Base-by-base conservation (phyloP, 2,113 vertebrate genomes). In the Thunnus maccoyii region DNA sequence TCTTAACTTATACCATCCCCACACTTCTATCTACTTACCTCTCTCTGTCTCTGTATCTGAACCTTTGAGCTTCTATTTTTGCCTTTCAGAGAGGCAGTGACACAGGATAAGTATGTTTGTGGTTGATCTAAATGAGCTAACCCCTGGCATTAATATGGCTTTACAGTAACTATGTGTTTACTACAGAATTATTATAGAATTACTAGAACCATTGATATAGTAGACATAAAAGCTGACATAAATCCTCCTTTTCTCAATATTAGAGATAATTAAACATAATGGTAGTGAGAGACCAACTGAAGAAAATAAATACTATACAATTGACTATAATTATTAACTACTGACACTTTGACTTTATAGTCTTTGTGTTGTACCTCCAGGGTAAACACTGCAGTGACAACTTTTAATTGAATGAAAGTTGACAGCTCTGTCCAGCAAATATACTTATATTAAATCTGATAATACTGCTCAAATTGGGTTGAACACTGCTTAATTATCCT, bases 381-480 rank as follows among this genome's bases (percentile, higher is more conserved):
- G 25, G 48, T 70, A 67, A 78, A 78, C 25, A 57, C 44, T 51
- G 36, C 55, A 63, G 30, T 50, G 64, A 71, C 54, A 50, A 44
- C 16, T 66, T 63, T 71, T 63, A 54, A 50, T 65, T 18, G 50
- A 72, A 76, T 72, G 3, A 30, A 76, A 67, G 17, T 32, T 62
- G 48, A 64, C 36, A 65, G 30, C 32, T 51, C 46, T 68, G 48
- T 72, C 65, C 56, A 60, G 10, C 46, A 50, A 30, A 70, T 66
- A 52, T 4, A 57, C 1, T 67, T 72, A 9, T 60, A 60, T 41
- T 41, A 41, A 25, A 25, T 4, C n/a, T 56, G 61, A 47, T 41
- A 22, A 80, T 61, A 48, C 25, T 41, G 22, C 25, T 17, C 47
- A 77, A 62, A 68, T 30, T 74, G n/a, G 20, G 51, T 58, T 78